phyloP scores from a whole-genome alignment of 2,888 invertebrate genomes.

The Sclerodermus sp. region DNA sequence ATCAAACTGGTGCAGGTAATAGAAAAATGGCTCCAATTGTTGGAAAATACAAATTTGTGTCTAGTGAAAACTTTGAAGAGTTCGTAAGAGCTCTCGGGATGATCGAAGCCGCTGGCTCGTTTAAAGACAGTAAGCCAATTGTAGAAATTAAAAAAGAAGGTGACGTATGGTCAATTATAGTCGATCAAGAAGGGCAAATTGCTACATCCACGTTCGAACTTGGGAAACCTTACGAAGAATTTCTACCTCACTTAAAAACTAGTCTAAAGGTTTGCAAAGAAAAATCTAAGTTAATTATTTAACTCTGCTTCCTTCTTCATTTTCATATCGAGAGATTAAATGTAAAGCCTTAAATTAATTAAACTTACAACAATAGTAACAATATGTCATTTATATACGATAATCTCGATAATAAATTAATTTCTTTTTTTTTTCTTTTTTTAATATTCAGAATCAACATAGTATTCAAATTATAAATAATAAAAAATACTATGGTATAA shows the following conservation, averaged over 20 bases:
- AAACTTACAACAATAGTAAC: too few relatives aligned
- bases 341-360: too few relatives aligned
- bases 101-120: constrained; percentile 32
- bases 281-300: background rate
- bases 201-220: constrained; percentile 45
- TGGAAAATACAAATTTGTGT: constrained; percentile 50
- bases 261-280: constrained; percentile 42
- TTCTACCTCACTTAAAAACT: constrained; percentile 43
- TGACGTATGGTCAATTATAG: constrained; percentile 44
- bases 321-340: too few relatives aligned
- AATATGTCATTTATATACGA: too few relatives aligned
- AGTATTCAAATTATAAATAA: background rate
- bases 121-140: constrained; percentile 44
- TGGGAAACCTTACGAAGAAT: constrained; percentile 51
- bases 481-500: background rate
- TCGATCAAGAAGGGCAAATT: constrained; percentile 43
- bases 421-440: background rate
- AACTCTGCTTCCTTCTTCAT: background rate
- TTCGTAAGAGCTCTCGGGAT: constrained; percentile 46
- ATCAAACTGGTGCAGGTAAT: too few relatives aligned
- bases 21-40: constrained; percentile 51
- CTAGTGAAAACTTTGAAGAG: constrained; percentile 50
- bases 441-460: background rate
- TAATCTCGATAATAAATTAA: too few relatives aligned
- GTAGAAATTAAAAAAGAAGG: constrained; percentile 43